phyloP scores from a whole-genome alignment of 2,113 vertebrate genomes.

The Platysternon megacephalum region DNA sequence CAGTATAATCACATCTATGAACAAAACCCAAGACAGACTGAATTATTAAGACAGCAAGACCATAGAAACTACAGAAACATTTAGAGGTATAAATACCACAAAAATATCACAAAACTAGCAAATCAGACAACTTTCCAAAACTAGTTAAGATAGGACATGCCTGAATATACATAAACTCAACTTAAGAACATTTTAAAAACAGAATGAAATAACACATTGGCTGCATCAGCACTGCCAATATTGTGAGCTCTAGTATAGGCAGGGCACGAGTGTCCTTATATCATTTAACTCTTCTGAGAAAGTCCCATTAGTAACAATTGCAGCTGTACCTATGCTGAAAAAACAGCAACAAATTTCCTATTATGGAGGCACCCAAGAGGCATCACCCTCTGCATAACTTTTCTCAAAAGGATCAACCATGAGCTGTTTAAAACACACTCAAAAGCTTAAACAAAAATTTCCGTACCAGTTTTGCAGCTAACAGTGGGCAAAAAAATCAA shows the following conservation, averaged over 20 bases:
- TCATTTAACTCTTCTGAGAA: not conserved
- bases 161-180: not conserved
- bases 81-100: not conserved
- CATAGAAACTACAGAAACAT: not conserved
- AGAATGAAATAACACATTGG: not conserved
- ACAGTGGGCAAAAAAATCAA: not conserved
- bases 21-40: not conserved
- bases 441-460: not conserved
- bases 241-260: not conserved
- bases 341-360: not conserved
- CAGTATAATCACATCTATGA: not conserved
- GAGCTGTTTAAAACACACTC: not conserved
- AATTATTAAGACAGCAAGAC: not conserved
- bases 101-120: not conserved
- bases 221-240: not conserved
- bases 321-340: not conserved
- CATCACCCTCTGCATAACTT: not conserved
- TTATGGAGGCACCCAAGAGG: not conserved
- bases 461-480: not conserved
- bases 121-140: not conserved
- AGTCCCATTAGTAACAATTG: not conserved
- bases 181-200: not conserved
- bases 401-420: not conserved
- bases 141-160: not conserved
- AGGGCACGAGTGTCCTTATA: not conserved